These are phyloP conservation scores for Spilosoma lubricipeda DNA, from an alignment of 2,888 invertebrate species.

Conservation along the genomic window DNA sequence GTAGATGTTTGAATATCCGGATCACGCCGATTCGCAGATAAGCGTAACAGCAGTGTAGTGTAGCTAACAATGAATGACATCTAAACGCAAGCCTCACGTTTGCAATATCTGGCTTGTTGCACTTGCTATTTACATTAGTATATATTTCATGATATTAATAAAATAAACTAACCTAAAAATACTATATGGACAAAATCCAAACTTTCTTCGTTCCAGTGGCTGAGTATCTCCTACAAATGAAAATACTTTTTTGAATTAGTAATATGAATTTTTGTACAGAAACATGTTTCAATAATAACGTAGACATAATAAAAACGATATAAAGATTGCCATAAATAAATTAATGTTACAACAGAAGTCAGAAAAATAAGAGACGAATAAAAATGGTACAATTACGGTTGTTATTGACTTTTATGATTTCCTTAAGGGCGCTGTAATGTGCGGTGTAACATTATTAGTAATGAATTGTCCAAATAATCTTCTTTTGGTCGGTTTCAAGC, in stretches of 20 bases:
- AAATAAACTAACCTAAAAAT: background rate
- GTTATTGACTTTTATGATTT: constrained; percentile 48
- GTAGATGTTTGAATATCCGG: background rate
- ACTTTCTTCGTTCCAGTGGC: background rate
- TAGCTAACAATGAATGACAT: background rate
- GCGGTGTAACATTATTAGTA: constrained; percentile 29
- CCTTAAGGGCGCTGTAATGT: constrained; percentile 32
- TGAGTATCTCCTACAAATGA: background rate
- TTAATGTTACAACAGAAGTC: constrained; percentile 20
- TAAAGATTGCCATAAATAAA: background rate
- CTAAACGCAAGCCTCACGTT: background rate
- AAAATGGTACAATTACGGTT: constrained; percentile 37
- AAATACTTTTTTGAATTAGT: background rate
- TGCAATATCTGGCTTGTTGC: background rate
- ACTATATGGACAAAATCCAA: background rate
- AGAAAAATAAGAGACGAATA: constrained; percentile 38
- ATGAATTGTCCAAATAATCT: constrained; percentile 31
- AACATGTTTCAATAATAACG: background rate
- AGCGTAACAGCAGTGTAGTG: background rate
- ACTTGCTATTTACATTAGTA: background rate
- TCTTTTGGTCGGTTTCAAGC: background rate
- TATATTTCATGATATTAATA: background rate
- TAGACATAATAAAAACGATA: background rate
- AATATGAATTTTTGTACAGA: background rate
- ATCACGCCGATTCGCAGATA: background rate